phyloP scores from a whole-genome alignment of 2,888 invertebrate species.

The Phlogophora meticulosa region DNA sequence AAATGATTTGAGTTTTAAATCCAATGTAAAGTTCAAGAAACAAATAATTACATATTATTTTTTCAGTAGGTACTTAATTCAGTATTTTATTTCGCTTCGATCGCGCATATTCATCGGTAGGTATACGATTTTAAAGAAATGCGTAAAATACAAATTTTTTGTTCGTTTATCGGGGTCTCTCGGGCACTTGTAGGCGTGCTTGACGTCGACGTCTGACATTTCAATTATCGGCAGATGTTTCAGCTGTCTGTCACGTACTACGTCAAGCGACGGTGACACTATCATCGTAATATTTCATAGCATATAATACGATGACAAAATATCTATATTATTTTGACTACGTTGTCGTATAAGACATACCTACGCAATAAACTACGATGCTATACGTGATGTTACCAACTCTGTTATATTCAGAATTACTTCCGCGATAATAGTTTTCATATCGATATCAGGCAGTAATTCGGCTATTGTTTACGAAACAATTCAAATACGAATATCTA shows the following conservation, averaged over 20 bases:
- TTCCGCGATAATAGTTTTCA: constrained; percentile 12
- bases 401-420: neutral
- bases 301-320: neutral
- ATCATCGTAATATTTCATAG: constrained; percentile 41
- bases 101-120: no score
- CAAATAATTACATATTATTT: neutral
- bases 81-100: neutral
- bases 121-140: neutral
- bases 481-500: constrained; percentile 18
- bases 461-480: constrained; percentile 3
- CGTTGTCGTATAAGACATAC: neutral
- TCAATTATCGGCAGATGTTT: constrained; percentile 70
- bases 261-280: constrained; percentile 37
- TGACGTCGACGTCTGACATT: constrained; percentile 63
- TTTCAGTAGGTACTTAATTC: neutral
- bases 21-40: neutral
- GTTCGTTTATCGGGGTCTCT: constrained; percentile 40
- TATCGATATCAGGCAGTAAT: neutral
- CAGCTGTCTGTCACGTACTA: constrained; percentile 59
- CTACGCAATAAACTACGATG: neutral
- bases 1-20: neutral
- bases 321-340: neutral
- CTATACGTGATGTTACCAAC: neutral
- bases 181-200: constrained; percentile 49
- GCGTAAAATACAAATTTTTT: constrained; percentile 13